Evolutionary conservation across 2,888 invertebrate genomes (phyloP), one percentile per base, ranked within the genome.

Genomic region (Agrilus mali): DNA sequence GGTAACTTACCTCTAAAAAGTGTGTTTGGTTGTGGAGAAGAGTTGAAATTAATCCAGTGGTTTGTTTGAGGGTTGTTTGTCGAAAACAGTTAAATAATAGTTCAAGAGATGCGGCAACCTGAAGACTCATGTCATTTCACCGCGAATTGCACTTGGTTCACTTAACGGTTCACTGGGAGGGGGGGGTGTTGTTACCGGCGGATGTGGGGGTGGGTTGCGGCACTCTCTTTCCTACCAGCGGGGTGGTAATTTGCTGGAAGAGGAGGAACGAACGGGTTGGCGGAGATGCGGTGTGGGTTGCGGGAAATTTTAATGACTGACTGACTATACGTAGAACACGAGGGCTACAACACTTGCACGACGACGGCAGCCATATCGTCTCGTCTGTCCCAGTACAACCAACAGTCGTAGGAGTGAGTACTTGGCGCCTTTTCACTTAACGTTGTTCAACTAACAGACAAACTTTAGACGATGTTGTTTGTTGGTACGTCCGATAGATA

Each of bases 331-430:
- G 6, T 20, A 20, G 48, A 35, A 42, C 45, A 48, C 42, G 44
- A 16, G 46, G 47, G 44, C 44, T 48, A 50, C 44, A 44, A 42
- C 48, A 44, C 42, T 50, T 42, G 48, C 45, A 44, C 40, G 50
- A 49, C 49, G 47, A 47, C 49, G 50, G 50, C 49, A 49, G 49
- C 49, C 49, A 51, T 51, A 46, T 49, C 48, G 43, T 44, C 46
- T 49, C 48, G 43, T 44, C 46, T 42, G 44, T 44, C 22, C 27
- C 27, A 33, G n/a, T n/a, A n/a, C n/a, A n/a, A n/a, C n/a, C n/a
- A n/a, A n/a, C n/a, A n/a, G 44, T 46, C 45, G 48, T 48, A 48
- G 48, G 48, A 46, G 48, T 46, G 37, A 47, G 27, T 27, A 27
- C 27, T 27, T 27, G 27, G 45, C 43, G 46, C 46, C 40, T 46